Percentiles rank a stretch among this genome's conserved stretches.
phyloP scores from a whole-genome alignment of 2,888 invertebrate species.

The Pecten maximus region DNA sequence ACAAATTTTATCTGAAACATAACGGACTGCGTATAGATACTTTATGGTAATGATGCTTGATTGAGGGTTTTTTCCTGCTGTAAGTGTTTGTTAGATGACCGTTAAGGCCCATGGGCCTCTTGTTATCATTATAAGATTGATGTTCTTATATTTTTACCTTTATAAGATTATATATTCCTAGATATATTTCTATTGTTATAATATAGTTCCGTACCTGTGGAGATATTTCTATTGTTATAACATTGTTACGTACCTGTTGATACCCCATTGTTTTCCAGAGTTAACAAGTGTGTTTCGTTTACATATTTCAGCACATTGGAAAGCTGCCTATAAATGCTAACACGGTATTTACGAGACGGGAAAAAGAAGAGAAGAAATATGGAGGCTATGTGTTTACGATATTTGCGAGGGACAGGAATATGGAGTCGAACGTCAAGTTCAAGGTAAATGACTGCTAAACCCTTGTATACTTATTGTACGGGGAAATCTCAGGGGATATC shows the following conservation, averaged over 20 bases:
- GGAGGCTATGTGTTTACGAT: background rate
- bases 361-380: background rate
- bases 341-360: background rate
- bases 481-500: no score
- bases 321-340: background rate
- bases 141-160: background rate
- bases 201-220: no score
- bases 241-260: background rate
- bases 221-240: background rate
- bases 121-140: background rate
- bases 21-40: no score
- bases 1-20: no score
- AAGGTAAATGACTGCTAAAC: background rate
- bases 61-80: no score
- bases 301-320: background rate
- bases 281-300: background rate
- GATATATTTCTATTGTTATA: no score
- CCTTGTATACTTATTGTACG: background rate
- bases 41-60: no score
- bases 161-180: no score
- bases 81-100: no score
- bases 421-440: background rate
- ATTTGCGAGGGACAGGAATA: background rate
- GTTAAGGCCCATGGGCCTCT: no score
- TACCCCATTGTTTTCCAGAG: background rate